phyloP scores from a whole-genome alignment of 2,888 invertebrate genomes.

The Pyrgus malvae region DNA sequence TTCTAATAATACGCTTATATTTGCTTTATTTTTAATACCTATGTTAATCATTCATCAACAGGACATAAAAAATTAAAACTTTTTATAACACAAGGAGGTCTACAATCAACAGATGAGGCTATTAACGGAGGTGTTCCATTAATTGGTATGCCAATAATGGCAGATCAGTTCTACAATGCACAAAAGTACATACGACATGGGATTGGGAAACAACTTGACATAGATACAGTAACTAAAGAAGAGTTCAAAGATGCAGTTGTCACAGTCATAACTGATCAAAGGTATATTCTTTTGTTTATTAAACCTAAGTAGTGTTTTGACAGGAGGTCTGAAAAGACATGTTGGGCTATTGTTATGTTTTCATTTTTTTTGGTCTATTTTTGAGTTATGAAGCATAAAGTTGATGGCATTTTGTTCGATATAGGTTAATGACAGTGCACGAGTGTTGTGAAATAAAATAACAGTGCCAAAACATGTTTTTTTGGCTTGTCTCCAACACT shows the following conservation, averaged over 20 bases:
- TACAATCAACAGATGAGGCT: slow-evolving; percentile 65
- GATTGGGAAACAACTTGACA: slow-evolving; percentile 10
- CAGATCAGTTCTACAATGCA: slow-evolving; percentile 59
- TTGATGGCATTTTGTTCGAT: too few species aligned
- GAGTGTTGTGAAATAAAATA: too few species aligned
- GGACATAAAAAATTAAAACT: slow-evolving; percentile 63
- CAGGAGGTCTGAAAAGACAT: too few species aligned
- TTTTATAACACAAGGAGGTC: slow-evolving; percentile 63
- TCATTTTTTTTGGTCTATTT: too few species aligned
- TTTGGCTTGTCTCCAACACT: too few species aligned
- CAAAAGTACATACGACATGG: slow-evolving; percentile 40
- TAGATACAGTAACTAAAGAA: neutral
- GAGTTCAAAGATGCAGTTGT: slow-evolving; percentile 2
- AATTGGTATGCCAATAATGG: slow-evolving; percentile 58
- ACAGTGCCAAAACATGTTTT: too few species aligned
- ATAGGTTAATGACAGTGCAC: too few species aligned
- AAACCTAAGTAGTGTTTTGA: too few species aligned
- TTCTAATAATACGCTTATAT: too few species aligned
- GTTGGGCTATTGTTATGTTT: too few species aligned
- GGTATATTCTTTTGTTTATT: slow-evolving; percentile 1
- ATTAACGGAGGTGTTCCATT: slow-evolving; percentile 57
- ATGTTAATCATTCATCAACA: slow-evolving; percentile 23
- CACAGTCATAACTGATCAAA: neutral
- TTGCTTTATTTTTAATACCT: neutral
- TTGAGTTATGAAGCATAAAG: too few species aligned